Evolutionary conservation across 2,888 invertebrate genomes (phyloP), one percentile per base, ranked within the genome.

Genomic region (Eilema sororculum): DNA sequence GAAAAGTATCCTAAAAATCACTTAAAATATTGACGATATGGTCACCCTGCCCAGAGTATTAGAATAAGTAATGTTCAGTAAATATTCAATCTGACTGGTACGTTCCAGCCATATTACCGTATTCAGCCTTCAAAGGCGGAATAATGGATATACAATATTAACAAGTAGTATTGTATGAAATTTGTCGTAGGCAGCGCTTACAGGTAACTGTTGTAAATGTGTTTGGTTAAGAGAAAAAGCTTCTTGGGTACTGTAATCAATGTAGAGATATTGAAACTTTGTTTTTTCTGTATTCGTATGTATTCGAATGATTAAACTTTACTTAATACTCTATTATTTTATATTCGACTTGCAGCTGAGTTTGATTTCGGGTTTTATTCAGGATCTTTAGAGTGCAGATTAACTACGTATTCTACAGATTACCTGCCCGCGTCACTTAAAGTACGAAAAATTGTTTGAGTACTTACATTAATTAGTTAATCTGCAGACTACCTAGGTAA

Each of bases 41-140:
- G 69, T 33, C 64, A 37, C 56, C 69, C 69, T 69, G 65, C 59
- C 30, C 24, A 22, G 65, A 56, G 65, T 69, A 65, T 65, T 46
- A 33, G 46, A 65, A 65, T 60, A 69, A 60, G 24, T 60, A 65
- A 65, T 52, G 65, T 30, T 65, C 33, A 56, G 52, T 65, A 61
- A 69, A 65, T 65, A 69, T 69, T 69, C 65, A 25, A 63, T 68
- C 13, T n/a, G 9, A 68, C 25, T 62, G 8, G 57, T 28, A 28
- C 46, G 62, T 41, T 62, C 25, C 24, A 24, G 67, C 22, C 60
- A 60, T 67, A 52, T 67, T 67, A 52, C 67, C 67, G 16, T 30
- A 41, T 60, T 56, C 24, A 56, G 61, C 61, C 16, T 59, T 52
- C 24, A 24, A 67, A 56, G 56, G 25, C 67, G 56, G 67, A 52